Base-by-base conservation (phyloP, 2,888 invertebrate genomes). In the Agonopterix subpropinquella region DNA sequence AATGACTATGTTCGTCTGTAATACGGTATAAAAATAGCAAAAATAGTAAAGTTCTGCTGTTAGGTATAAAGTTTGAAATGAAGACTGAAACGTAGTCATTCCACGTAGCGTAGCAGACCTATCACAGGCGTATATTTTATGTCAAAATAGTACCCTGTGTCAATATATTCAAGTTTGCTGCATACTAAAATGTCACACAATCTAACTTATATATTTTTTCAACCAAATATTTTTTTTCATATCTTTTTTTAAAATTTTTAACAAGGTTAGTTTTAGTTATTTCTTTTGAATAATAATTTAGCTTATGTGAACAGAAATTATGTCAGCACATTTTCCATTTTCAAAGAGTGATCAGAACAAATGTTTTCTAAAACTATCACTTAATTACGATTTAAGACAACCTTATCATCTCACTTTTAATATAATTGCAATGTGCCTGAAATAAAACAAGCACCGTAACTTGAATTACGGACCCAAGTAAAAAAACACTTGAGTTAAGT, bases 61-160 rank as follows among this genome's bases (percentile, higher is more conserved):
- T 18, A 28, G 11, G 8, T 37, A 28, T 8, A 43, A 11, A 48
- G 36, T n/a, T 10, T 9, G 42, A 49, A 52, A 47, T 36, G 47
- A 45, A 49, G 36, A 48, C 15, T 44, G 44, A 49, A 48, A 28
- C 28, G 28, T 28, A 28, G 28, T 5, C 67, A 54, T 64, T 59
- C 61, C 59, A 56, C 56, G 62, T 64, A 58, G 54, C 56, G 62
- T 64, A 58, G 54, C 75, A 58, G 51, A 47, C 67, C 71, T 48
- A 66, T 62, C 81, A 82, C 82, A 83, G 77, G 63, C 61, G 77
- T 74, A 77, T 67, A 80, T 73, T 80, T 81, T 78, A 55, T 13
- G 8, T 51, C 50, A 81, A 82, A 84, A 82, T 70, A 67, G 54
- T 77, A 80, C 80, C 70, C 82, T 84, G 77, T 76, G 81, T 64